phyloP scores from a whole-genome alignment of 2,888 invertebrate species.

The Amblyteles armatorius region DNA sequence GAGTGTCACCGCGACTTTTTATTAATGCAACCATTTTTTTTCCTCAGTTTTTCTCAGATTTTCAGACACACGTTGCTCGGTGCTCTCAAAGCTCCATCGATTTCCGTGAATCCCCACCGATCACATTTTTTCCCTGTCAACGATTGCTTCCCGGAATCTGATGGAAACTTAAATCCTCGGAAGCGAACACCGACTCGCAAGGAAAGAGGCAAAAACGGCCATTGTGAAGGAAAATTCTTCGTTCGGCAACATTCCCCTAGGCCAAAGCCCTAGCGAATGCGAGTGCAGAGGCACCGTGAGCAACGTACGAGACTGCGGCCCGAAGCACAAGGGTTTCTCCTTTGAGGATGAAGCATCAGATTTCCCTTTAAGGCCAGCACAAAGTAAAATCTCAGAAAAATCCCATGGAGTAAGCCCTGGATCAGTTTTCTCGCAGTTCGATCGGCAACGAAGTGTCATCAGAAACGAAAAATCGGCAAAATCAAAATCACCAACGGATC shows the following conservation, averaged over 20 bases:
- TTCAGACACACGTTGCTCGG: too few relatives aligned
- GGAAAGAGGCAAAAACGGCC: not conserved
- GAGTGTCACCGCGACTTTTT: too few relatives aligned
- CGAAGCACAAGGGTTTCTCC: not conserved
- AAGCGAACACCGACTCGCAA: not conserved
- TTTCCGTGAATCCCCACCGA: too few relatives aligned
- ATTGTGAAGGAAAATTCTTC: not conserved
- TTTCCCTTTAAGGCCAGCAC: too few relatives aligned
- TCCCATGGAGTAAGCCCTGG: not conserved
- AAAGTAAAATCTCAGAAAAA: not conserved
- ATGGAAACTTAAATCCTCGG: not conserved
- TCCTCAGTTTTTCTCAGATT: too few relatives aligned
- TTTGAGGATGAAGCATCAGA: too few relatives aligned
- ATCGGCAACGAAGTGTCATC: not conserved
- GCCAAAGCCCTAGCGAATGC: not conserved
- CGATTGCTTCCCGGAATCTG: not conserved
- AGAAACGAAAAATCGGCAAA: not conserved
- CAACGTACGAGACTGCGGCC: not conserved
- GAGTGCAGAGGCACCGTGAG: not conserved
- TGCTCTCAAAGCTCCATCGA: too few relatives aligned
- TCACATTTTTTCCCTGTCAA: too few relatives aligned
- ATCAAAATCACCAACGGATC: not conserved
- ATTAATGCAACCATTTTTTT: too few relatives aligned
- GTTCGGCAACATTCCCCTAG: not conserved
- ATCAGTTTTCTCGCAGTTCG: not conserved